Evolutionary conservation across 2,113 vertebrate species (phyloP).

Genomic region (Melanotaenia duboulayi): DNA sequence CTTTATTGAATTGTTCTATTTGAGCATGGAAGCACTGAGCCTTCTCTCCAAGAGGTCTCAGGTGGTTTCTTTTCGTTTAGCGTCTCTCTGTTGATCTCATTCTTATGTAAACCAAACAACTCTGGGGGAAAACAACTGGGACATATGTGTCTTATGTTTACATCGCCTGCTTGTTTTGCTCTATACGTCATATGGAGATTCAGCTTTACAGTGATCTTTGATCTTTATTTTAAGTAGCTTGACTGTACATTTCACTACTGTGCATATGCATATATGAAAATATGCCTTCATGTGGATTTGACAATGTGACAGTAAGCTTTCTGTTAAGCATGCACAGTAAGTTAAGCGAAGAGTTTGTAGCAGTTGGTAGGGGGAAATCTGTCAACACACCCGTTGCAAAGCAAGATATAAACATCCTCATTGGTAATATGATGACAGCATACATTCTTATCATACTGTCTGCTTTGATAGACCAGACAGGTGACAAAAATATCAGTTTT

Average conservation of each 20-base stretch:
- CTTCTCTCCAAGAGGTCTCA: slow-evolving; percentile 65
- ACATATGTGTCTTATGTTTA: slow-evolving; percentile 45
- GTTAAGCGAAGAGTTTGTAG: background rate
- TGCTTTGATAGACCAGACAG: slow-evolving; percentile 41
- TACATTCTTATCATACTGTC: slow-evolving; percentile 24
- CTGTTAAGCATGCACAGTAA: background rate
- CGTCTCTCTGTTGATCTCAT: slow-evolving; percentile 50
- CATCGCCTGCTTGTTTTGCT: slow-evolving; percentile 27
- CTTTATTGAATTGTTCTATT: slow-evolving; percentile 64
- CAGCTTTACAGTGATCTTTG: slow-evolving; percentile 23
- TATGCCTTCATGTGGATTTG: slow-evolving; percentile 14
- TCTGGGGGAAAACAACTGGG: slow-evolving; percentile 26
- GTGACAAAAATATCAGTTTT: slow-evolving; percentile 14
- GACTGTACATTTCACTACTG: background rate
- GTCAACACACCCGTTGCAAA: slow-evolving; percentile 8
- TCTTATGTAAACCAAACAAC: slow-evolving; percentile 67
- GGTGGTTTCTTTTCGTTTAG: slow-evolving; percentile 67
- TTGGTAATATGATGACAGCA: slow-evolving; percentile 11
- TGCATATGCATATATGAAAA: slow-evolving; percentile 11
- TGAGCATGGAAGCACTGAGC: slow-evolving; percentile 66
- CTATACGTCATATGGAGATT: slow-evolving; percentile 17
- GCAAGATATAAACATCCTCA: slow-evolving; percentile 24
- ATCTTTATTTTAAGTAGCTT: slow-evolving; percentile 24
- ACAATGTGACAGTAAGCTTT: slow-evolving; percentile 16
- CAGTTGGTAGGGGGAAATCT: slow-evolving; percentile 10